phyloP scores from a whole-genome alignment of 2,113 vertebrate species.

The Oceanites oceanicus region DNA sequence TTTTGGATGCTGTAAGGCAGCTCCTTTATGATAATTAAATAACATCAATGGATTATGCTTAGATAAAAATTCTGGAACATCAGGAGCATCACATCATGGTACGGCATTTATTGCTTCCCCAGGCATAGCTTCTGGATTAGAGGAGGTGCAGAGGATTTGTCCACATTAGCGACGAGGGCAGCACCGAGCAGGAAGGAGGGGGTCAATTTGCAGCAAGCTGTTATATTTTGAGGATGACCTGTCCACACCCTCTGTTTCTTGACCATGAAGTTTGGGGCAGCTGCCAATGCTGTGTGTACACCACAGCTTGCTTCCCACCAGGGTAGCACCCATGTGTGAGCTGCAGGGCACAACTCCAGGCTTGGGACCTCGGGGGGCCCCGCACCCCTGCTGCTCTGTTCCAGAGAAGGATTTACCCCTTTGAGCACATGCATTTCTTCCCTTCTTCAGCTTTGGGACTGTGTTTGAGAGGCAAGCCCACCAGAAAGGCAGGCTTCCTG shows the following conservation, averaged over 20 bases:
- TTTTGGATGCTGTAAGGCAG: not conserved
- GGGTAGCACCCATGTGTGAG: not conserved
- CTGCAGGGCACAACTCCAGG: not conserved
- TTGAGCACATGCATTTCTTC: not conserved
- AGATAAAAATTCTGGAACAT: not conserved
- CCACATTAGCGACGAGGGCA: fast-evolving
- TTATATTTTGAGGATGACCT: not conserved
- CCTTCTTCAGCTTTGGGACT: not conserved
- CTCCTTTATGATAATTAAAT: slow-evolving; percentile 23
- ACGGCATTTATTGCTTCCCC: not conserved
- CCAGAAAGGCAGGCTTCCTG: not conserved
- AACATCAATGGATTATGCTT: not conserved
- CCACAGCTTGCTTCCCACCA: fast-evolving
- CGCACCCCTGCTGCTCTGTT: not conserved
- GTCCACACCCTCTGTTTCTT: not conserved
- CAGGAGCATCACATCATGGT: not conserved
- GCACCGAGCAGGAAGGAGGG: not conserved
- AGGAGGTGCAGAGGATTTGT: not conserved
- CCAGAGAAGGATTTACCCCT: not conserved
- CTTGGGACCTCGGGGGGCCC: not conserved
- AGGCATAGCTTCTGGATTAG: not conserved
- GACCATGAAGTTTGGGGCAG: not conserved
- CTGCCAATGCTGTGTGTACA: not conserved
- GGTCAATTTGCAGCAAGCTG: not conserved
- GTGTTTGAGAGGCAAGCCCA: not conserved